Evolutionary conservation across 2,113 vertebrate genomes (phyloP).

Genomic region (Sphyrna mokarran): DNA sequence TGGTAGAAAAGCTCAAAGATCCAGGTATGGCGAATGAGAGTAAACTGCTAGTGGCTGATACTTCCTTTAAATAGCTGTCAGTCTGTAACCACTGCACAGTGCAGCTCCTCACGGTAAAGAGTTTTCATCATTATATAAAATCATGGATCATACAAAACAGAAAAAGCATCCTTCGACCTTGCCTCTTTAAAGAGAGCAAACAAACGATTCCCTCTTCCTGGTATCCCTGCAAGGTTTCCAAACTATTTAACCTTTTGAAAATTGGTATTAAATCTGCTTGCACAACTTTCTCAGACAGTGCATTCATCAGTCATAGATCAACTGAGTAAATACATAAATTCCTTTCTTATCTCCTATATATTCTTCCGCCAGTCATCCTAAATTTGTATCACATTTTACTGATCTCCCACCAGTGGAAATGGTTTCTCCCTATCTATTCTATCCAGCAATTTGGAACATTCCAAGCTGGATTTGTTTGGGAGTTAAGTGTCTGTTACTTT

Average conservation of each 20-base stretch:
- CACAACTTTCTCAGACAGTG: no score
- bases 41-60: neutral
- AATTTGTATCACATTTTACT: no score
- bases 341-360: no score
- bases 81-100: neutral
- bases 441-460: no score
- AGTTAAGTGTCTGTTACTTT: neutral
- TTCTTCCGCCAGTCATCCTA: no score
- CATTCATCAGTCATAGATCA: neutral
- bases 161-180: neutral
- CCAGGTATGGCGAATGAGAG: slow-evolving; percentile 56
- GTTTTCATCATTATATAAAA: neutral
- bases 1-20: slow-evolving; percentile 74
- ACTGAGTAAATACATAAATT: neutral
- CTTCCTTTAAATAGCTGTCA: neutral
- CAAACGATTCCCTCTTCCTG: no score
- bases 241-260: neutral
- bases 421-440: no score
- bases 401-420: no score
- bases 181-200: no score
- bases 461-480: no score
- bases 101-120: neutral
- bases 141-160: neutral
- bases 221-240: no score
- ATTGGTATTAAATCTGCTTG: neutral